Conservation (phyloP, 2,888 invertebrate genomes). For the Pecten maximus region DNA sequence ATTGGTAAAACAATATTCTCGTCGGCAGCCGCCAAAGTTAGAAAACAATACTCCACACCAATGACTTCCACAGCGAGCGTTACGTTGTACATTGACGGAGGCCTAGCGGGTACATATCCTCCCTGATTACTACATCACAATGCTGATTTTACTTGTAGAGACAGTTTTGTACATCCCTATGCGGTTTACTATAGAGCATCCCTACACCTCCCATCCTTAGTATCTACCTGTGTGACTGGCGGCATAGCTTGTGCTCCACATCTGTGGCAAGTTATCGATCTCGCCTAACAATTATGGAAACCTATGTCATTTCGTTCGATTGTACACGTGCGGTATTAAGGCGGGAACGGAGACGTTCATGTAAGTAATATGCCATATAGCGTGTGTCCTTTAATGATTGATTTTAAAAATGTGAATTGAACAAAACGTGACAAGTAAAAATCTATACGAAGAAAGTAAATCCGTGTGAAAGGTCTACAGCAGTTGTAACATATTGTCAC, state of each 20-base stretch:
- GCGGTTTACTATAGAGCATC: not conserved
- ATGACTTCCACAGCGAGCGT: not conserved
- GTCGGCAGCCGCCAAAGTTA: not conserved
- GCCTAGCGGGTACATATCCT: not conserved
- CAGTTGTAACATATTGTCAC: not conserved
- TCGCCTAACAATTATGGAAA: not conserved
- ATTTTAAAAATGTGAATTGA: not conserved
- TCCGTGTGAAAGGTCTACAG: not conserved
- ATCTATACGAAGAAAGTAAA: not conserved
- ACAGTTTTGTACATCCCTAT: not conserved
- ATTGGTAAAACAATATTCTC: not conserved
- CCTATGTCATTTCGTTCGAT: conserved; percentile 12
- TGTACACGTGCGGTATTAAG: not conserved
- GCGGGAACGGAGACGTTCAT: not conserved
- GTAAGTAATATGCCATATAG: not conserved
- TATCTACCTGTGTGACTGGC: conserved; percentile 24
- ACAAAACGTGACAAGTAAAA: conserved; percentile 4
- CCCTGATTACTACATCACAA: not conserved
- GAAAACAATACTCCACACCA: not conserved
- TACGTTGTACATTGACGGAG: not conserved
- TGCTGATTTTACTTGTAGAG: not conserved
- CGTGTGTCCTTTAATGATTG: not conserved
- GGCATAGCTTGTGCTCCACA: not conserved
- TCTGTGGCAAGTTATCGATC: conserved; percentile 5
- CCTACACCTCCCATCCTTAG: not conserved